phyloP scores from a whole-genome alignment of 1,140 invertebrate species.

The Caenorhabditis latens region DNA sequence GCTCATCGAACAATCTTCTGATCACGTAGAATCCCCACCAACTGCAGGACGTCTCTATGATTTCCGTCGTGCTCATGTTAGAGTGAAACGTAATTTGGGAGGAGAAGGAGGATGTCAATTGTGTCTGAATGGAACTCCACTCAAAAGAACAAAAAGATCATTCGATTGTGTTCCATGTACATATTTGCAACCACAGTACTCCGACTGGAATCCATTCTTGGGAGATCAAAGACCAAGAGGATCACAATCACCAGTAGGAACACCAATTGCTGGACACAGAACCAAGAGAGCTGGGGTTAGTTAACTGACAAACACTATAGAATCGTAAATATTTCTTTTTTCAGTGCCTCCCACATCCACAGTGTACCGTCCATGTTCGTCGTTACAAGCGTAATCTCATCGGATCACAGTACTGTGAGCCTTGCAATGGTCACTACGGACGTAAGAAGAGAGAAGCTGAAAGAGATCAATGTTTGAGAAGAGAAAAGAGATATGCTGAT shows the following conservation, averaged over 20 bases:
- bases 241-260: constrained; percentile 64
- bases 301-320: too few relatives aligned
- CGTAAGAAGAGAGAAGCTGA: constrained; percentile 68
- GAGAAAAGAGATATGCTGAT: constrained; percentile 57
- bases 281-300: constrained; percentile 66
- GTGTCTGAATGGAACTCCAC: constrained; percentile 64
- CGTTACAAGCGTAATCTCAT: constrained; percentile 66
- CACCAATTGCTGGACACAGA: constrained; percentile 41
- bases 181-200: constrained; percentile 65
- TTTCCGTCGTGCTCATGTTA: constrained; percentile 41
- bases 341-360: constrained; percentile 68
- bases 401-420: constrained; percentile 69
- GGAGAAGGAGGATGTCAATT: constrained; percentile 40
- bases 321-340: neutral
- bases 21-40: constrained; percentile 42
- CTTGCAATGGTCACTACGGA: constrained; percentile 65
- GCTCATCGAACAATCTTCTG: constrained; percentile 13
- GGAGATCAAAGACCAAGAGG: constrained; percentile 24
- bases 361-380: constrained; percentile 59
- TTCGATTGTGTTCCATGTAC: constrained; percentile 65
- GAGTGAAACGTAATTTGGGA: constrained; percentile 56
- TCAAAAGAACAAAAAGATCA: constrained; percentile 58
- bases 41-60: constrained; percentile 62
- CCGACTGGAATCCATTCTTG: constrained; percentile 50
- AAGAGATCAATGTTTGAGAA: constrained; percentile 56